phyloP scores from a whole-genome alignment of 2,888 invertebrate genomes.

The Theristus sp. region DNA sequence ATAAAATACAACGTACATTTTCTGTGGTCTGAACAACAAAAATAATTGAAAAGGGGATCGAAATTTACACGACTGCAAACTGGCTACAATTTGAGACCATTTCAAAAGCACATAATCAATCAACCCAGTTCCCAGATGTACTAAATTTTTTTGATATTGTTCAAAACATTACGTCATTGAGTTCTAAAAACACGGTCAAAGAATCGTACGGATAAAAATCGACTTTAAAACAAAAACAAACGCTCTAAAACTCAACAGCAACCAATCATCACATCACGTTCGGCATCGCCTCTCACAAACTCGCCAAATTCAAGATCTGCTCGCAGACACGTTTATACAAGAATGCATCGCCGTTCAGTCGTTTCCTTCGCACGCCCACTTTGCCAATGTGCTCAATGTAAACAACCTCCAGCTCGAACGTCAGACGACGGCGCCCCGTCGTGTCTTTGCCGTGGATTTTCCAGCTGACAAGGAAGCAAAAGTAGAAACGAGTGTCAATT shows the following conservation, averaged over 20 bases:
- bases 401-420: constrained; percentile 45
- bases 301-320: constrained; percentile 39
- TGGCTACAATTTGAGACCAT: too few species aligned
- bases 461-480: constrained; percentile 38
- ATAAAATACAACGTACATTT: too few species aligned
- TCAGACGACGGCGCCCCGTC: constrained; percentile 36
- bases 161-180: too few species aligned
- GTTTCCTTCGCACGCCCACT: constrained; percentile 48
- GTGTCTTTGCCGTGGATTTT: constrained; percentile 47
- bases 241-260: background rate
- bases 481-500: background rate
- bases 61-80: too few species aligned
- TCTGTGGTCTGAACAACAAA: too few species aligned
- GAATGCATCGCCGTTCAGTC: constrained; percentile 58
- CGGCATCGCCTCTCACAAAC: too few species aligned
- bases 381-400: constrained; percentile 31
- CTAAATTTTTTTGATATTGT: too few species aligned
- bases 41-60: too few species aligned
- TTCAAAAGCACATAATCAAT: too few species aligned
- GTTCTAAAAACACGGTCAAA: background rate
- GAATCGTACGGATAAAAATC: background rate
- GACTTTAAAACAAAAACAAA: background rate
- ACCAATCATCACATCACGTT: too few species aligned
- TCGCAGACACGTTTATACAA: constrained; percentile 59
- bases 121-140: too few species aligned